phyloP scores from a whole-genome alignment of 2,113 vertebrate genomes.

The pig (Sus scrofa) region DNA sequence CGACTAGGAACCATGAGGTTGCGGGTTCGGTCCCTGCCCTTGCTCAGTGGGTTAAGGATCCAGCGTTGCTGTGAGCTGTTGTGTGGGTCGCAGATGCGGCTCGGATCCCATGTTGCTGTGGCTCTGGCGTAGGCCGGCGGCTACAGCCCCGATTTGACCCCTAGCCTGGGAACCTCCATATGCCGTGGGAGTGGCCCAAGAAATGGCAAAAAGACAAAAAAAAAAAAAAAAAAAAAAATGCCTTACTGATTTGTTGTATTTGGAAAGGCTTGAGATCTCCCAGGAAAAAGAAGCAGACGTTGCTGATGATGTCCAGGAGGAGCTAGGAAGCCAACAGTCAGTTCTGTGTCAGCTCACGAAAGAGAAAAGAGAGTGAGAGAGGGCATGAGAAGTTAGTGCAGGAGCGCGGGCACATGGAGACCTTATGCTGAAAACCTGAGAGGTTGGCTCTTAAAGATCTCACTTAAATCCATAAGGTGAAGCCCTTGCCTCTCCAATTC shows the following conservation, averaged over 20 bases:
- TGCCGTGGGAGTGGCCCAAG: too few species aligned
- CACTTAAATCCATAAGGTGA: neutral
- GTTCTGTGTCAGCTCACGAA: neutral
- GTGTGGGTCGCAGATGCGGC: too few species aligned
- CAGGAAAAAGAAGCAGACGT: neutral
- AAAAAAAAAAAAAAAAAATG: too few species aligned
- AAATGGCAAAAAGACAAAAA: too few species aligned
- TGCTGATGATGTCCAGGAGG: neutral
- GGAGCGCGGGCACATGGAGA: neutral
- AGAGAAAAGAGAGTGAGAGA: neutral
- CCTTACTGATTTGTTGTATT: neutral
- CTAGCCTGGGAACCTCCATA: too few species aligned
- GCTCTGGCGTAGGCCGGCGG: too few species aligned
- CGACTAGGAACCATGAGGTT: too few species aligned
- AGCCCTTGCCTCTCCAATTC: neutral
- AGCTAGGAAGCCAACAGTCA: neutral
- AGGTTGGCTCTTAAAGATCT: neutral
- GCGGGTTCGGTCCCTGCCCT: too few species aligned
- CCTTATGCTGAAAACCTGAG: neutral
- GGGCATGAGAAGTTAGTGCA: neutral
- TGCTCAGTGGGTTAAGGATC: too few species aligned
- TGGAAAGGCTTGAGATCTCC: slow-evolving; percentile 31
- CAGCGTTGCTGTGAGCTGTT: too few species aligned
- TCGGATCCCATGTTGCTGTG: too few species aligned
- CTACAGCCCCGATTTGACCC: too few species aligned